These are phyloP conservation scores for Carduelis carduelis DNA, from an alignment of 2,797 vertebrate genomes.

Conservation along the genomic window DNA sequence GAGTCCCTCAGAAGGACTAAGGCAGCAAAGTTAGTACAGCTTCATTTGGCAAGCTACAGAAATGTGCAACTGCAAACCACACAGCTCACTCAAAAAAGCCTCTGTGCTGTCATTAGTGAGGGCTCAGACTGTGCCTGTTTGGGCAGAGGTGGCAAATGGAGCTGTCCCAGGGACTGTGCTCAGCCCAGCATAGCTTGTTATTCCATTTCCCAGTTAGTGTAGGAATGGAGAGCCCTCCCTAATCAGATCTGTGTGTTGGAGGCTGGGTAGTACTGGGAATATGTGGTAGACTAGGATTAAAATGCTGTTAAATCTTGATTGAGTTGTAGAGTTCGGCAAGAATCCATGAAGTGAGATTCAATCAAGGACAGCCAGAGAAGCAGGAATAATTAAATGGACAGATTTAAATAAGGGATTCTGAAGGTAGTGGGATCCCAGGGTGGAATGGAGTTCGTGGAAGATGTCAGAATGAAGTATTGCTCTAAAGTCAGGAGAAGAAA, in stretches of 20 bases:
- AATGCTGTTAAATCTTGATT: background rate
- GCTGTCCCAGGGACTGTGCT: background rate
- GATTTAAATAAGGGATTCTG: background rate
- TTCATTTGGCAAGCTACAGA: background rate
- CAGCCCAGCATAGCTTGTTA: background rate
- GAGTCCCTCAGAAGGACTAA: background rate
- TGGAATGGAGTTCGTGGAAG: background rate
- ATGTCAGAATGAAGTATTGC: background rate
- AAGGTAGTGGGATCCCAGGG: background rate
- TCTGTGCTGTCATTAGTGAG: background rate
- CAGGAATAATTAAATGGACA: background rate
- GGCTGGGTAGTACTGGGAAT: background rate
- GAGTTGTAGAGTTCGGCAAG: background rate
- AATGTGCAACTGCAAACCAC: background rate
- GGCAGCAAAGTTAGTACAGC: background rate
- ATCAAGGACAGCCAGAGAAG: background rate
- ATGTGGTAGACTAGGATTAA: background rate
- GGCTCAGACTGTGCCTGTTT: background rate
- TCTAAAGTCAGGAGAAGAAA: background rate
- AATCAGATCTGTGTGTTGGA: background rate
- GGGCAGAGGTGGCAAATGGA: background rate
- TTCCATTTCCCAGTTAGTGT: background rate
- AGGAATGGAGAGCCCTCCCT: background rate
- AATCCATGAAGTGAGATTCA: background rate
- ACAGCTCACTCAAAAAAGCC: background rate